Base-by-base conservation (phyloP, 2,797 vertebrate genomes). In the Xenops minutus region DNA sequence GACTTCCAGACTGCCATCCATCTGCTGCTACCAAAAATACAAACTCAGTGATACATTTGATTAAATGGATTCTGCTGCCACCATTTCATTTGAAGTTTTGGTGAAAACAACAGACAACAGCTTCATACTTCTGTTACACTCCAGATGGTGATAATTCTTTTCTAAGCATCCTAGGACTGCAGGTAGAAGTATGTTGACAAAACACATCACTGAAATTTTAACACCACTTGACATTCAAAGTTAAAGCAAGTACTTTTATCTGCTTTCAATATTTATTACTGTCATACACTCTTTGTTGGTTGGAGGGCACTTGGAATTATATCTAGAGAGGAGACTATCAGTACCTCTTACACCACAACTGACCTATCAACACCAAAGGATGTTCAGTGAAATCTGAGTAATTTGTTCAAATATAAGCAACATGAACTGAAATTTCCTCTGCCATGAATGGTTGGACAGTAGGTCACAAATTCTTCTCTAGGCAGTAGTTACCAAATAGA, bases 1-100 rank as follows among this genome's bases (percentile, higher is more conserved):
- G 49, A 88, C 30, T 89, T 94, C 68, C 91, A 96, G 85, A 94
- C 85, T 95, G 78, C 78, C 75, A 88, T 52, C 89, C 93, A 91
- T 94, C 89, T 97, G 93, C 89, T 90, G 66, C 79, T 93, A 88
- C 89, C 79, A 88, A 95, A 96, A 96, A 95, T 91, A 95, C 51
- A 46, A 89, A 83, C 69, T 77, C 3, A 5, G 68, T 68, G 80
- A 93, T 89, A 95, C 29, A 72, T 72, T 89, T 85, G 73, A 94
- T 95, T 85, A 88, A 95, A 94, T 69, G 73, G 82, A 66, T 97
- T 75, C 75, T 95, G 58, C 85, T 84, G 66, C 93, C 62, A 85
- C 54, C 6, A 5, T 72, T 95, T 93, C 58, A 48, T 92, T 88
- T 92, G 46, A 94, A 95, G 73, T 75, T 88, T 84, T 75, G 76